These are phyloP conservation scores for Lobophora halterata DNA, from an alignment of 2,888 invertebrate genomes.

Conservation along the genomic window DNA sequence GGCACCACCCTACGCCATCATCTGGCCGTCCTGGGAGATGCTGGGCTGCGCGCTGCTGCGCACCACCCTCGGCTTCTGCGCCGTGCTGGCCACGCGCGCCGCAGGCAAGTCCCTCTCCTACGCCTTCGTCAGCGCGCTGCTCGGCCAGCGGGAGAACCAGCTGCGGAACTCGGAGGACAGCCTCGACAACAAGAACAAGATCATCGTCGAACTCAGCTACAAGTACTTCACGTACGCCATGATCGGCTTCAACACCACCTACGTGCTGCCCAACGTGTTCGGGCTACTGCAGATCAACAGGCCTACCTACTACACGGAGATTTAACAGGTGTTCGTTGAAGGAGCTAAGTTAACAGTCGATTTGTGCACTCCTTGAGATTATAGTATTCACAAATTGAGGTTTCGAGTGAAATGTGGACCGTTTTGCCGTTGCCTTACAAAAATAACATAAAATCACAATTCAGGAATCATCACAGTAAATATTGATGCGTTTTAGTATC, in stretches of 20 bases:
- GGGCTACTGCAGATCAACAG: constrained; percentile 87
- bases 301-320: constrained; percentile 92
- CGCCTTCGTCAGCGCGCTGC: constrained; percentile 84
- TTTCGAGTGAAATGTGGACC: too few relatives aligned
- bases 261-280: constrained; percentile 89
- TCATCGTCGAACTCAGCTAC: constrained; percentile 89
- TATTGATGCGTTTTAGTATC: neutral
- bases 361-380: neutral
- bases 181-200: constrained; percentile 85
- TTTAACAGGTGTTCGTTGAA: constrained; percentile 64
- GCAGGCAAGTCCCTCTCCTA: constrained; percentile 86
- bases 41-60: constrained; percentile 84
- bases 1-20: constrained; percentile 87
- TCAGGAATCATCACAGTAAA: neutral
- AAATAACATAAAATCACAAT: neutral
- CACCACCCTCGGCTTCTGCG: constrained; percentile 87
- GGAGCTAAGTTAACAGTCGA: too few relatives aligned
- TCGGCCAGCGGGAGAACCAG: constrained; percentile 84
- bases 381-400: too few relatives aligned
- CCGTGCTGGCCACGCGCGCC: constrained; percentile 85
- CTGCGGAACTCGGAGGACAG: constrained; percentile 83
- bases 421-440: too few relatives aligned
- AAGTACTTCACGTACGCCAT: constrained; percentile 91
- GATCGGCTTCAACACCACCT: constrained; percentile 90
- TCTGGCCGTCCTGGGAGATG: constrained; percentile 90